These are phyloP conservation scores for Drosophila littoralis DNA, from an alignment of 1,140 invertebrate genomes.

Conservation along the genomic window DNA sequence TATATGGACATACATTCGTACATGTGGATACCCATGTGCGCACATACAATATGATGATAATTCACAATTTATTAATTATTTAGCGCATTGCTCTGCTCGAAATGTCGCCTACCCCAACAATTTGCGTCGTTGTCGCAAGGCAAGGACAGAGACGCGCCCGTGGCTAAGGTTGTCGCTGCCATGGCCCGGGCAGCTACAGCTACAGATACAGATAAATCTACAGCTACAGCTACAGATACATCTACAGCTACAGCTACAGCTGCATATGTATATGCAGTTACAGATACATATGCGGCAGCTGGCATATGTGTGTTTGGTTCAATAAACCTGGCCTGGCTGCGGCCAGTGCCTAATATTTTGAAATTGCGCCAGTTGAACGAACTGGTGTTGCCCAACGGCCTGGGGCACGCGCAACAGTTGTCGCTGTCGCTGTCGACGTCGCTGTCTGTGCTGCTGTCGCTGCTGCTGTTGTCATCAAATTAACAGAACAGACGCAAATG, in stretches of 20 bases:
- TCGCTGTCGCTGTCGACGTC: not conserved
- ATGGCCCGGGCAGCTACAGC: not conserved
- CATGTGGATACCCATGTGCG: not conserved
- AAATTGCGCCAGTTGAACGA: slow-evolving; percentile 51
- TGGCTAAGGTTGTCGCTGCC: slow-evolving; percentile 26
- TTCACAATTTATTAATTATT: slow-evolving; percentile 58
- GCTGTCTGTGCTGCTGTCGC: not conserved
- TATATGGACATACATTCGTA: not conserved
- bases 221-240: too few species aligned
- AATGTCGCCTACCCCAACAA: slow-evolving; percentile 71
- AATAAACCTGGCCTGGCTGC: slow-evolving; percentile 33
- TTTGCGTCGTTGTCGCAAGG: slow-evolving; percentile 43
- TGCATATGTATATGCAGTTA: not conserved
- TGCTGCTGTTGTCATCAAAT: slow-evolving; percentile 7
- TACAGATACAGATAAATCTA: too few species aligned
- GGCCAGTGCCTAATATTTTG: slow-evolving; percentile 44
- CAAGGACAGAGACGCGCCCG: slow-evolving; percentile 39
- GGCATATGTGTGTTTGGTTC: slow-evolving; percentile 13
- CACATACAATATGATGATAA: slow-evolving; percentile 37
- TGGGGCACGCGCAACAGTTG: slow-evolving; percentile 40
- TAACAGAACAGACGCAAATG: slow-evolving; percentile 21
- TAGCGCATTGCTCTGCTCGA: slow-evolving; percentile 24
- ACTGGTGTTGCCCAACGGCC: slow-evolving; percentile 42
- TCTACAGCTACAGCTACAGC: not conserved
- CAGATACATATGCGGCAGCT: not conserved